Evolutionary conservation across 2,797 vertebrate species (phyloP).

Genomic region (Alectoris magna): DNA sequence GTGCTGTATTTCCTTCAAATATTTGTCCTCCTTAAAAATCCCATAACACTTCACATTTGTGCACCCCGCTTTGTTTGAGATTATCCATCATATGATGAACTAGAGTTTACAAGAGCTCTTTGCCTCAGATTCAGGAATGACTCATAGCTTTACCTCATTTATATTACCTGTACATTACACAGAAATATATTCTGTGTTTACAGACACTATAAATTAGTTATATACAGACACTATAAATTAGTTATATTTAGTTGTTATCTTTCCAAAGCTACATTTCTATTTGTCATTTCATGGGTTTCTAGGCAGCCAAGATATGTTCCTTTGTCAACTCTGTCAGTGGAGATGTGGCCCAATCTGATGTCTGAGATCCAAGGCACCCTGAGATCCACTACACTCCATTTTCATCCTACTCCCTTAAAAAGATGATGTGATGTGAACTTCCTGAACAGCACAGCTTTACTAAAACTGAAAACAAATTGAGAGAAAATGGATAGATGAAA

Average conservation of each 20-base stretch:
- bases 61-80: neutral
- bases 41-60: neutral
- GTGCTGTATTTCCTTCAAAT: neutral
- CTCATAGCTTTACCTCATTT: neutral
- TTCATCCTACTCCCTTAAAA: neutral
- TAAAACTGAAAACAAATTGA: neutral
- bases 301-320: neutral
- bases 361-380: accelerated
- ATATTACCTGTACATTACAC: neutral
- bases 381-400: accelerated
- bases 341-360: accelerated
- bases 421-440: neutral
- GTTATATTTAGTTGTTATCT: neutral
- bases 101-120: neutral
- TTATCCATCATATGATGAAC: neutral
- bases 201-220: neutral
- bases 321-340: neutral
- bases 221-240: neutral
- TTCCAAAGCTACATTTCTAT: neutral
- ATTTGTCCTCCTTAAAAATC: neutral
- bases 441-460: neutral
- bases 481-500: neutral
- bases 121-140: neutral
- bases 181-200: neutral
- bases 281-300: neutral